Conservation (phyloP, 2,113 vertebrate genomes). For the Dendrocopos noguchii region DNA sequence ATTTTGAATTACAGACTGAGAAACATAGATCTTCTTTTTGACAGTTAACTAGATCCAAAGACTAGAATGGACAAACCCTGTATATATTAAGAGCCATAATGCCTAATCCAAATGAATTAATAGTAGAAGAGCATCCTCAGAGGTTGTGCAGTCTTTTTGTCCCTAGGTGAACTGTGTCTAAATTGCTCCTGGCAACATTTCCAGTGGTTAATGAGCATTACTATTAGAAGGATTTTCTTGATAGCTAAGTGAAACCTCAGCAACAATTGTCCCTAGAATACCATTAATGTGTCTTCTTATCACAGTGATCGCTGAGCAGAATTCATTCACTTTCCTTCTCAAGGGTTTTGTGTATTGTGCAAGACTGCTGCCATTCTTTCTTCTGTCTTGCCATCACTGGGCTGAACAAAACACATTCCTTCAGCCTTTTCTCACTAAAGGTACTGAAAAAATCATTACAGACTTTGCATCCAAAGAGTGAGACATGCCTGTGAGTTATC, state of each 20-base stretch:
- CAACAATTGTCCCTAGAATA: not conserved
- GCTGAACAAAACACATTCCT: not conserved
- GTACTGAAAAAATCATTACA: not conserved
- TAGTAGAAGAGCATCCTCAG: not conserved
- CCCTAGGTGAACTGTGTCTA: not conserved
- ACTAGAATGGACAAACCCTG: not conserved
- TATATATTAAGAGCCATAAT: not conserved
- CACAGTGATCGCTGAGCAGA: not conserved
- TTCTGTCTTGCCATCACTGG: not conserved
- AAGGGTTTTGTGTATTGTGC: not conserved
- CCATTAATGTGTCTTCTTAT: not conserved
- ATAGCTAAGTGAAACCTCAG: not conserved
- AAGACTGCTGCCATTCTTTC: not conserved
- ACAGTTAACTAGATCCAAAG: not conserved
- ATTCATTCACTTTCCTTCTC: not conserved
- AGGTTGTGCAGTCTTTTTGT: not conserved
- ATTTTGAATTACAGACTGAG: not conserved
- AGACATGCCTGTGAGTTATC: not conserved
- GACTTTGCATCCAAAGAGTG: not conserved
- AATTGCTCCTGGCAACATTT: not conserved
- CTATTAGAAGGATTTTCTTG: not conserved
- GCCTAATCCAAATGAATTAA: not conserved
- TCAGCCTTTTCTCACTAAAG: not conserved
- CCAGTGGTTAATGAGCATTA: not conserved
- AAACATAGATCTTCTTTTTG: not conserved